These are phyloP conservation scores for Xenus cinereus DNA, from an alignment of 2,113 vertebrate genomes.

Conservation along the genomic window DNA sequence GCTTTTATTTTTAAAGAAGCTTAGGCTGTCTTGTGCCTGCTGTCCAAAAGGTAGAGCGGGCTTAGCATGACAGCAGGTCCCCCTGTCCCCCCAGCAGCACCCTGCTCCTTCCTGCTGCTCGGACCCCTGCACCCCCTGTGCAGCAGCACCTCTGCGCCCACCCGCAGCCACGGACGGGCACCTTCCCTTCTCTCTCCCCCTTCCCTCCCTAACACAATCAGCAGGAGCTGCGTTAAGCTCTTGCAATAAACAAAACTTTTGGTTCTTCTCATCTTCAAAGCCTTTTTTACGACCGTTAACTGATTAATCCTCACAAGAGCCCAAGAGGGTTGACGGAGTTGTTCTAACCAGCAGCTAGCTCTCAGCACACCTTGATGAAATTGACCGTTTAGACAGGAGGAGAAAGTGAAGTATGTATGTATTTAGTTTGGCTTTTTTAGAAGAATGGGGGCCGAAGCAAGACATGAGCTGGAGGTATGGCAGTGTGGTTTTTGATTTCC, in stretches of 20 bases:
- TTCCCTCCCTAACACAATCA: neutral
- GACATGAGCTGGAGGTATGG: neutral
- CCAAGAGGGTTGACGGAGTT: neutral
- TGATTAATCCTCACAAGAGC: neutral
- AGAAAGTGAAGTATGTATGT: neutral
- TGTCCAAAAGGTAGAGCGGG: neutral
- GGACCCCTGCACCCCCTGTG: neutral
- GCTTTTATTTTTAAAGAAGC: neutral
- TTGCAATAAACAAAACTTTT: neutral
- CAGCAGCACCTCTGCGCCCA: neutral
- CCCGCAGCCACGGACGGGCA: neutral
- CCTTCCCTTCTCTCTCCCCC: neutral
- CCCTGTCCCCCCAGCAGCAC: neutral
- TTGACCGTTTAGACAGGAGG: neutral
- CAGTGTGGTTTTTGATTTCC: neutral
- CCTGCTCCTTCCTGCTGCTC: neutral
- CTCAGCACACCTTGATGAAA: neutral
- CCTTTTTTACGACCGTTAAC: neutral
- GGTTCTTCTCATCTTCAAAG: constrained; percentile 20
- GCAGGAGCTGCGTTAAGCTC: neutral
- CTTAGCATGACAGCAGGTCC: neutral
- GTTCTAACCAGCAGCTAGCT: neutral
- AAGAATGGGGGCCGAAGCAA: neutral
- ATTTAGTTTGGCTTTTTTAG: neutral
- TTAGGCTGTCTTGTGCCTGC: neutral